Percentiles rank a stretch among this genome's conserved stretches.
Conservation (phyloP, 1,140 invertebrate genomes). For the Gonioctena quinquepunctata region DNA sequence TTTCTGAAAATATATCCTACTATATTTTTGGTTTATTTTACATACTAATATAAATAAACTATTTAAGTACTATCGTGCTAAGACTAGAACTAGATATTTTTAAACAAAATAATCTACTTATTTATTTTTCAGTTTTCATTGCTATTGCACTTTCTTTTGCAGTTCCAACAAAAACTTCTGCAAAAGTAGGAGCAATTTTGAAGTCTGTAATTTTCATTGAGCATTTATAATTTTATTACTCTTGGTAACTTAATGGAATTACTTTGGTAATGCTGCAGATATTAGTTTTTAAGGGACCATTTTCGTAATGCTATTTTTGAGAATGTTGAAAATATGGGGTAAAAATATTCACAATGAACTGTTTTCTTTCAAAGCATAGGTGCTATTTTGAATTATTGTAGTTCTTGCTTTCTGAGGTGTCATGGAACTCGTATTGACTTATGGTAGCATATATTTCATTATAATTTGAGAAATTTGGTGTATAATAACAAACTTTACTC, state of each 20-base stretch:
- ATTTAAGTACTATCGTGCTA: constrained; percentile 7
- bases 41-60: constrained; percentile 8
- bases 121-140: constrained; percentile 24
- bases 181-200: constrained; percentile 39
- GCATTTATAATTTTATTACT: constrained; percentile 34
- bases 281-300: constrained; percentile 8
- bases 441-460: too few species aligned
- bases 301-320: neutral
- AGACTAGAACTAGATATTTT: constrained; percentile 26
- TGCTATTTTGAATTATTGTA: neutral
- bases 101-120: neutral
- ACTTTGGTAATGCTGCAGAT: neutral
- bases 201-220: constrained; percentile 40
- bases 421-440: too few species aligned
- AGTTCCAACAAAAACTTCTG: constrained; percentile 37
- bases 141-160: constrained; percentile 42
- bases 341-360: neutral
- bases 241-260: constrained; percentile 26
- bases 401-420: too few species aligned
- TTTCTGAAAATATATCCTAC: constrained; percentile 6
- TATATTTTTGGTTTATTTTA: constrained; percentile 1
- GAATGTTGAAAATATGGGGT: neutral
- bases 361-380: neutral
- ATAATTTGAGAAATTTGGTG: too few species aligned
- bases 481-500: too few species aligned